Evolutionary conservation across 1,140 invertebrate genomes (phyloP), one percentile per base, ranked within the genome.

Genomic region (Eurytemora carolleeae): DNA sequence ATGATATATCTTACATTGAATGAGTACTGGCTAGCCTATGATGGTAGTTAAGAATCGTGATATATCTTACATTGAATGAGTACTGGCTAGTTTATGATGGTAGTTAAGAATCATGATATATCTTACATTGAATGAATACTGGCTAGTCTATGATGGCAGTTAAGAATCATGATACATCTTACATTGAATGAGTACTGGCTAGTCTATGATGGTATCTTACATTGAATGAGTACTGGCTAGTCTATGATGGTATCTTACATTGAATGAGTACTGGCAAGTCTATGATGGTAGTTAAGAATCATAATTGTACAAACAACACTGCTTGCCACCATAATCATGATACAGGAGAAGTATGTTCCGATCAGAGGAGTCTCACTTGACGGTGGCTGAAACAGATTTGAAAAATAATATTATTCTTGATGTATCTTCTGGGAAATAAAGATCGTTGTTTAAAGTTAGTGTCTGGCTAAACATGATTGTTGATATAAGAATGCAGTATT

Each of bases 281-380:
- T 22, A 21, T 56, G 60, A 26, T 62, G 60, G 25, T 57, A 62
- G 25, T 62, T 62, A 22, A 62, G 55, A 53, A 62, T 53, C 21
- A 62, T 19, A 20, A 62, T 62, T 19, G 60, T 22, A 53, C 53
- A 53, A 24, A 61, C 60, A 1, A 62, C 60, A 2, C 52, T 58
- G 12, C 19, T 19, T 2, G 60, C 60, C 3, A 57, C 52, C 60
- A 62, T 62, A 3, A 62, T 56, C 60, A 62, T 62, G 16, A 62
- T 62, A 21, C 60, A 62, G 53, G 53, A 58, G 53, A 62, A 62
- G 24, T 62, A 62, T 18, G 25, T 62, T 3, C 60, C 60, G 2
- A 62, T n/a, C 19, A 62, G 60, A 12, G 60, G 60, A 1, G 60
- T 62, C 24, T 62, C 23, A 12, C 52, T 58, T 1, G 60, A 62